A percentile compares a stretch with the other conserved stretches of the same genome.
phyloP scores from a whole-genome alignment of 37 sponge, comb jelly and placozoan genomes.

The Cliona cf. orientalis region DNA sequence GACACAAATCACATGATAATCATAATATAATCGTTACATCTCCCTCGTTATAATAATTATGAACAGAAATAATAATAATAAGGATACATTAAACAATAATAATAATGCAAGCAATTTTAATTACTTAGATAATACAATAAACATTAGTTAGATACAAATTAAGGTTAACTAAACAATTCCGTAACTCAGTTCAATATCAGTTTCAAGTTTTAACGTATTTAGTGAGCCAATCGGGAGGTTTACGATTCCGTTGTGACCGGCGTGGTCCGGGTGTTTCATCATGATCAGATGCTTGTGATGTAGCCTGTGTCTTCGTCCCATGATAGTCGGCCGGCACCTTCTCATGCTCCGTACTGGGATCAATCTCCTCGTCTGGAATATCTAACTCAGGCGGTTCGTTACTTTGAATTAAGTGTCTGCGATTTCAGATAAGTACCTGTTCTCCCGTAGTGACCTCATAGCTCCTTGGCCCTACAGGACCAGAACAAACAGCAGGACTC shows the following conservation, averaged over 20 bases:
- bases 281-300: neutral
- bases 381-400: neutral
- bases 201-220: too few relatives aligned
- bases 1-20: too few relatives aligned
- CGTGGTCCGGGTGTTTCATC: neutral
- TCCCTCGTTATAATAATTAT: too few relatives aligned
- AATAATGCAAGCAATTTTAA: too few relatives aligned
- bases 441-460: slow-evolving; percentile 9
- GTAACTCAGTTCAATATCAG: too few relatives aligned
- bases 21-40: too few relatives aligned
- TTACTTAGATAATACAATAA: too few relatives aligned
- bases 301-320: too few relatives aligned
- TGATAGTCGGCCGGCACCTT: neutral
- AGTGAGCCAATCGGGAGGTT: neutral
- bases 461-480: slow-evolving; percentile 18
- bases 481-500: slow-evolving; percentile 22
- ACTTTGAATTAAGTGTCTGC: neutral
- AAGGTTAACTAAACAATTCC: too few relatives aligned
- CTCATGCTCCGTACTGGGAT: neutral
- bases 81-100: too few relatives aligned
- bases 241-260: neutral
- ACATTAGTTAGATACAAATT: too few relatives aligned
- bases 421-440: neutral
- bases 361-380: neutral
- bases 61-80: too few relatives aligned